Base-by-base conservation (phyloP, 2,888 invertebrate species). In the Pecten maximus region DNA sequence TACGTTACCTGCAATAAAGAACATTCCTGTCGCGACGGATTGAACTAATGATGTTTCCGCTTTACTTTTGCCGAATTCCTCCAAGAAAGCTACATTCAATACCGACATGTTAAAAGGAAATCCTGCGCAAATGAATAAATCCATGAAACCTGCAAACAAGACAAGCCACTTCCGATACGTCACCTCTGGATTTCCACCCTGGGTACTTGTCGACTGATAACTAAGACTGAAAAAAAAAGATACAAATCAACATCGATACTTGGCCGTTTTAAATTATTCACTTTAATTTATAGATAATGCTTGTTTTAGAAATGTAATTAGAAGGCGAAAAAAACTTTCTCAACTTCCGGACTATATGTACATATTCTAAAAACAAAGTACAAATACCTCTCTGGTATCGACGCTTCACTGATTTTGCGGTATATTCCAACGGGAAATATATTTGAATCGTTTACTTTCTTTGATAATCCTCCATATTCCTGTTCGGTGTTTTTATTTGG, bases 31-130 rank as follows among this genome's bases (percentile, higher is more conserved):
- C 87, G 88, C 89, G 0, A 90, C 44, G 35, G 91, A 89, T 39
- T 91, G 91, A 4, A 91, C 89, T 16, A 91, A 10, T 28, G 91
- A 40, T 15, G 91, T 91, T 28, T 90, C 91, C n/a, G 91, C 90
- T 35, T 91, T 91, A 23, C 54, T 89, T 89, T 40, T 89, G 23
- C 88, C 88, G 89, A 91, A 91, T 39, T 89, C 90, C 12, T 89
- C 87, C 19, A 91, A 88, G 23, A 90, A 89, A 60, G 90, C 91
- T 28, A 90, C 90, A 88, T 90, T 90, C 15, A 91, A 50, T 2
- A 91, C 88, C 8, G 91, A 87, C 89, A 91, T 87, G 39, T 90
- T 89, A 44, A 90, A 90, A 15, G 90, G 91, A 40, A 91, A 88
- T 3, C 89, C 89, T 4, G 74, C 48, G 35, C 40, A 40, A 4